Base-by-base conservation (phyloP, 2,797 vertebrate genomes). In the Anguilla marmorata region DNA sequence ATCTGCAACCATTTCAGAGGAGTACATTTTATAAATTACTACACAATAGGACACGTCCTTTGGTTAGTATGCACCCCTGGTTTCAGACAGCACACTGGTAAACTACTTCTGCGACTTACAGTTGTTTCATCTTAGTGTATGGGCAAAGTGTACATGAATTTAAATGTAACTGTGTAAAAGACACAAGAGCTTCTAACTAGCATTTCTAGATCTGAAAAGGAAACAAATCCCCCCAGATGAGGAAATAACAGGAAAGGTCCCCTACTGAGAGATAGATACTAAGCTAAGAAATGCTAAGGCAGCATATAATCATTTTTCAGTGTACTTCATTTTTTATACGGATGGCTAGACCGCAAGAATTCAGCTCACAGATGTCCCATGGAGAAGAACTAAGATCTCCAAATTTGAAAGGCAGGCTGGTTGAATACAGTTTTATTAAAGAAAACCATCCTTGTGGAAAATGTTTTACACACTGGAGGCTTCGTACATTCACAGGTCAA, bases 401-500 rank as follows among this genome's bases (percentile, higher is more conserved):
- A 48, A 37, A 80, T 80, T 80, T 21, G 76, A 80, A 80, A 80
- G 41, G 76, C 76, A 7, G 37, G 19, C 41, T 24, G 5, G 76
- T 48, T 45, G 33, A 80, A 80, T 48, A 80, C 19, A 45, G 37
- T 80, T 80, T 80, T 21, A 80, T 80, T 80, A 80, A 80, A 80
- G 76, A 80, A 80, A 80, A 80, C 21, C 37, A 24, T 80, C 76
- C 76, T 80, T 24, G 41, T 80, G 76, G 37, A 80, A 80, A 80
- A 80, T 80, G 76, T 33, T 24, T 80, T 48, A 80, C 33, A 33
- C 37, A 45, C 37, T 80, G 19, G 76, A 80, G 76, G 48, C 33
- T 45, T 45, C 7, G 4, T 80, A 41, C 76, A 33, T 80, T 80
- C 19, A 80, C 21, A 48, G 76, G 76, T 45, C 37, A 80, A 80